Evolutionary conservation across 2,888 invertebrate genomes (phyloP), one percentile per base, ranked within the genome.

Genomic region (Erannis defoliaria): DNA sequence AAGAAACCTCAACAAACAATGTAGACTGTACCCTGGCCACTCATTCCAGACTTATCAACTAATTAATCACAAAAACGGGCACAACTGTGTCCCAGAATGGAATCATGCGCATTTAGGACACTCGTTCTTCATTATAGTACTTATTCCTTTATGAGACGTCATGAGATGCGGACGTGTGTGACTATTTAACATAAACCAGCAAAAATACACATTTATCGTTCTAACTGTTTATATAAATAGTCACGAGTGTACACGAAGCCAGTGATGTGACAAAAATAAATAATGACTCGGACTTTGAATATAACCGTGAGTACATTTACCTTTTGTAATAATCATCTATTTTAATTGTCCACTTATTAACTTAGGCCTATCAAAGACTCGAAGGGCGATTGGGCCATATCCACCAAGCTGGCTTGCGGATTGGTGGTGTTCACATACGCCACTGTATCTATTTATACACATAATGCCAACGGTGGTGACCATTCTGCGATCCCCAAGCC

Each of bases 241-340:
- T 29, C 42, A 54, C 48, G 48, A 53, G 46, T 21, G 14, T 37
- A 10, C 10, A 9, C 4, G 5, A 35, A 54, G 18, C 38, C 42
- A 53, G 59, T 55, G 60, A 60, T 55, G 54, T 55, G 65, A 48
- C 46, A 31, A n/a, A 18, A 37, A 29, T 53, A 50, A 29, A 51
- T 8, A 40, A 68, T 68, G 68, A 46, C 51, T 49, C 45, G 62
- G 45, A 56, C 37, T 49, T 55, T 55, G 35, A 37, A 35, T 9
- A 29, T 62, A 43, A 50, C 31, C 33, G 68, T 68, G 58, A 66
- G 68, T 68, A 48, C 33, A 26, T 58, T 38, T 40, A 42, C 8
- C 23, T 2, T 23, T 4, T 23, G 23, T 23, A 23, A 23, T 23
- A 4, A 5, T 5, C 26, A 26, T 26, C 8, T 26, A 6, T 26